These are phyloP conservation scores for Apogon talboti DNA, from an alignment of 2,797 vertebrate species.

Conservation along the genomic window DNA sequence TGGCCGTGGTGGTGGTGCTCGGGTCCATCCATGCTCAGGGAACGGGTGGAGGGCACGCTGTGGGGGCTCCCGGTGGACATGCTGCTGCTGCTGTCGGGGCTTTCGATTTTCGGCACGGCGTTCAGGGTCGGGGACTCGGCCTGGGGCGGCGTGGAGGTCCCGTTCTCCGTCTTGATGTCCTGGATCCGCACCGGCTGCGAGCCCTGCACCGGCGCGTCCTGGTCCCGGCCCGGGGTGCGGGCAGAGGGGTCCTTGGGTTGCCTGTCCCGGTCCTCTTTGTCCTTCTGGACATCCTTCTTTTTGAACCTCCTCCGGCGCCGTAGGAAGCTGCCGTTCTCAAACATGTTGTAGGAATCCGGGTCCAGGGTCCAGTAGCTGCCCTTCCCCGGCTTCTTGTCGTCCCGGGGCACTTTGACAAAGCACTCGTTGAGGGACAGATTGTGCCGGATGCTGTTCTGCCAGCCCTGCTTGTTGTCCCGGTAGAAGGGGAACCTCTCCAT, in stretches of 20 bases:
- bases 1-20: slow-evolving; percentile 86
- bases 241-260: slow-evolving; percentile 84
- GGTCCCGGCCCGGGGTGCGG: slow-evolving; percentile 79
- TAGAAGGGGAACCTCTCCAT: slow-evolving; percentile 97
- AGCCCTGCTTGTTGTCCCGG: slow-evolving; percentile 94
- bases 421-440: slow-evolving; percentile 94
- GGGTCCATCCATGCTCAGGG: slow-evolving; percentile 88
- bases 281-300: slow-evolving; percentile 94
- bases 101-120: slow-evolving; percentile 93
- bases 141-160: slow-evolving; percentile 90
- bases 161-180: slow-evolving; percentile 98
- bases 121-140: slow-evolving; percentile 88
- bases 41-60: slow-evolving; percentile 86
- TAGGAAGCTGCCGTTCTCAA: slow-evolving; percentile 94
- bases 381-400: slow-evolving; percentile 94
- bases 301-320: slow-evolving; percentile 93
- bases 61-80: slow-evolving; percentile 92
- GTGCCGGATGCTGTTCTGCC: slow-evolving; percentile 94
- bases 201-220: slow-evolving; percentile 80
- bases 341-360: slow-evolving; percentile 97
- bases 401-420: slow-evolving; percentile 93
- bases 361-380: slow-evolving; percentile 97
- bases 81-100: slow-evolving; percentile 92
- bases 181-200: slow-evolving; percentile 90
- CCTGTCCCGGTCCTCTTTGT: slow-evolving; percentile 89